Conservation (phyloP, 1,140 invertebrate species). For the Drosophila pectinifera region DNA sequence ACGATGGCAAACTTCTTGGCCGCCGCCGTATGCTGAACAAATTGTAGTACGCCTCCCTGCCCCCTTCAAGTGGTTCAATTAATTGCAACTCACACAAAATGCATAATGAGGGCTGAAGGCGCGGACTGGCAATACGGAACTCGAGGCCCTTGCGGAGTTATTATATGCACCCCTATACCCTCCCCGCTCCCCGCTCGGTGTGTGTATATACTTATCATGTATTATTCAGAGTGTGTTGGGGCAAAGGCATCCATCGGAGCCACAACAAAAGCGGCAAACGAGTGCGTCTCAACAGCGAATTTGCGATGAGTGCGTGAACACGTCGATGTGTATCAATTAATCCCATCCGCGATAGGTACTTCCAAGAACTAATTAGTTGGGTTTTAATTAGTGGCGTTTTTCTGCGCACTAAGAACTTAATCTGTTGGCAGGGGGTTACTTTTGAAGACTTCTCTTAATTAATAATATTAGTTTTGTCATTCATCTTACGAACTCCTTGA, state of each 20-base stretch:
- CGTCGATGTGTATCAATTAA: slow-evolving; percentile 16
- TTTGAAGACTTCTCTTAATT: neutral
- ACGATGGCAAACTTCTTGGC: slow-evolving; percentile 41
- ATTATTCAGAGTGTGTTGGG: slow-evolving; percentile 43
- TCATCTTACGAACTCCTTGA: no score
- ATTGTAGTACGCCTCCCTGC: slow-evolving; percentile 20
- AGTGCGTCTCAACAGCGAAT: slow-evolving; percentile 39
- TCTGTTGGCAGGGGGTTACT: neutral
- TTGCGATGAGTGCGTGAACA: slow-evolving; percentile 43
- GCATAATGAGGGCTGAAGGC: slow-evolving; percentile 51
- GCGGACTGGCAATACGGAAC: slow-evolving; percentile 10
- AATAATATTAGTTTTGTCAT: neutral
- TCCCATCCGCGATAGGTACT: slow-evolving; percentile 1
- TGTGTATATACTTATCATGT: slow-evolving; percentile 10
- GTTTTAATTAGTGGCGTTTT: neutral
- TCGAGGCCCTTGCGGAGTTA: slow-evolving; percentile 20
- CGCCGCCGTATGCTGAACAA: slow-evolving; percentile 22
- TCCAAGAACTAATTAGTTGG: slow-evolving; percentile 7
- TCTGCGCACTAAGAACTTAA: neutral
- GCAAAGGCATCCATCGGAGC: slow-evolving; percentile 37
- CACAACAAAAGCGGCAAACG: slow-evolving; percentile 42
- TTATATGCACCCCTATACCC: slow-evolving; percentile 4
- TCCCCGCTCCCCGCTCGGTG: neutral
- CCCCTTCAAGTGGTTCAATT: slow-evolving; percentile 68
- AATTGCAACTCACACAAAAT: slow-evolving; percentile 69